Evolutionary conservation across 2,888 invertebrate genomes (phyloP), one percentile per base, ranked within the genome.

Genomic region (Lobophora halterata): DNA sequence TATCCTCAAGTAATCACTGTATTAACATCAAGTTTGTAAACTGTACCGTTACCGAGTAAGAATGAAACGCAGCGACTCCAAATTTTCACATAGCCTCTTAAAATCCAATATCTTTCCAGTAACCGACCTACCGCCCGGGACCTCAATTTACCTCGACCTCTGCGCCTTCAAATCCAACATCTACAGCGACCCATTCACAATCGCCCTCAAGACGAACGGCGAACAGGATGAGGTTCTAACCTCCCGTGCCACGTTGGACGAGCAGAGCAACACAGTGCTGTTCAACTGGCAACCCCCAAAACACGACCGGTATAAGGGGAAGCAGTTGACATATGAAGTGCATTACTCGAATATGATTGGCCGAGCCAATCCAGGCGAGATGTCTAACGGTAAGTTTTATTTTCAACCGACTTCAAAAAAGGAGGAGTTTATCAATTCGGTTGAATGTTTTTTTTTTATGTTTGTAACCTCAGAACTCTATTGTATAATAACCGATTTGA

Each of bases 251-350:
- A 74, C 75, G 5, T 57, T 91, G 5, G 55, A 89, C 0, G 89
- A 90, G 59, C 85, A 88, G 1, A 79, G 90, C 0, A 92, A 91
- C 0, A 76, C 91, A 0, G 92, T 93, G 0, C 89, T 90, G 49
- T 60, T 95, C 7, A 79, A 76, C 4, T 95, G 95, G 95, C 78
- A 88, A 6, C 83, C 89, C 4, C 92, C 93, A 0, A 85, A 85
- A 10, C 88, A 87, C 19, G 74, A 80, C 0, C 75, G 89, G n/a
- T 91, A 83, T 28, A 73, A 71, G 46, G 66, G 64, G 12, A 73
- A 71, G 30, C 64, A 72, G 5, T 19, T 83, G n/a, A 57, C 79
- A 2, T 96, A 95, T 64, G 93, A 92, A 9, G 86, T 95, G 21
- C 92, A 93, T 68, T 95, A 94, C 58, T 92, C 91, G 63, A 52